Evolutionary conservation across 2,113 vertebrate genomes (phyloP).

Genomic region (Lates calcarifer): DNA sequence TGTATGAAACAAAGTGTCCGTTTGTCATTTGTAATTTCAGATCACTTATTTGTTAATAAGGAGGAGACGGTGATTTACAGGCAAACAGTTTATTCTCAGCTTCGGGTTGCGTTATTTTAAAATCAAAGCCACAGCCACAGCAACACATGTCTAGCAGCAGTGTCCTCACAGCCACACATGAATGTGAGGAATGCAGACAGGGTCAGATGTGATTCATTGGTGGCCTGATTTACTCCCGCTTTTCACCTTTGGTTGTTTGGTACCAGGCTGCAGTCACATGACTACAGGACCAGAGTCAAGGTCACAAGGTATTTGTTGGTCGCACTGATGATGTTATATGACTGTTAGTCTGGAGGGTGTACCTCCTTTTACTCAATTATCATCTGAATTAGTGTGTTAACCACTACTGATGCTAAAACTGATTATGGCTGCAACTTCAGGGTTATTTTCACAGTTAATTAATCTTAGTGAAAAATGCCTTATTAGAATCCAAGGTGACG

Average conservation of each 20-base stretch:
- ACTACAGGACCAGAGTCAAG: background rate
- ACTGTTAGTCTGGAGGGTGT: no score
- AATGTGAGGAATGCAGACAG: slow-evolving; percentile 57
- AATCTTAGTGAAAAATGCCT: no score
- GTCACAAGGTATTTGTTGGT: slow-evolving; percentile 25
- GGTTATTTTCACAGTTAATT: no score
- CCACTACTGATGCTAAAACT: background rate
- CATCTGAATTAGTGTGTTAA: background rate
- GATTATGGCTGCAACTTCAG: no score
- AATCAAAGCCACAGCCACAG: background rate
- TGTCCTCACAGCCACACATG: slow-evolving; percentile 19
- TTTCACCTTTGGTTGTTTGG: slow-evolving; percentile 24
- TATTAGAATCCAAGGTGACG: no score
- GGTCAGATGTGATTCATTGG: slow-evolving; percentile 14
- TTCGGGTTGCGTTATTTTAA: background rate
- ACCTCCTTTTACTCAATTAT: background rate
- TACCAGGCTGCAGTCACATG: slow-evolving; percentile 13
- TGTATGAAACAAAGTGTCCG: background rate
- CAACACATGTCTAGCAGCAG: background rate
- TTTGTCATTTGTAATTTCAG: background rate
- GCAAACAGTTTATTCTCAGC: no score
- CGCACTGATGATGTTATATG: background rate
- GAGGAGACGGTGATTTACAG: no score
- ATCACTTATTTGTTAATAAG: no score
- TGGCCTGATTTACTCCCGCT: background rate